phyloP scores from a whole-genome alignment of 1,140 invertebrate genomes.

The Drosophila novamexicana region DNA sequence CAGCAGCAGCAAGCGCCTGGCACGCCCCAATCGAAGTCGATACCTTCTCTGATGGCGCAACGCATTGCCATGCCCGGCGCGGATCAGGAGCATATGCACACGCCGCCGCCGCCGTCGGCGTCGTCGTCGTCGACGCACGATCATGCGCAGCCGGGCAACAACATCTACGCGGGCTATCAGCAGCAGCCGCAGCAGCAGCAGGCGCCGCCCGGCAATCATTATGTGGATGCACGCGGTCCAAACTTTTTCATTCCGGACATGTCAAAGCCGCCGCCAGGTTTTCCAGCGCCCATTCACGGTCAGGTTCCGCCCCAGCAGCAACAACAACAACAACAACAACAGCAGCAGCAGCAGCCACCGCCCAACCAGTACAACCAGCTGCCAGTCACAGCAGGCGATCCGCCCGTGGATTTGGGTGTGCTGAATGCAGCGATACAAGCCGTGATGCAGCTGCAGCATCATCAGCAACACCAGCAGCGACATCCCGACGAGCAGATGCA shows the following conservation, averaged over 20 bases:
- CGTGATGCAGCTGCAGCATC: constrained; percentile 78
- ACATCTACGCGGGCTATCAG: constrained; percentile 59
- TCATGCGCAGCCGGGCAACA: constrained; percentile 45
- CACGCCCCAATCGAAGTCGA: constrained; percentile 44
- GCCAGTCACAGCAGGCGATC: constrained; percentile 33
- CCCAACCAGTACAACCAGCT: constrained; percentile 46
- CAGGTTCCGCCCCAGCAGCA: constrained; percentile 45
- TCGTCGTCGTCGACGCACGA: constrained; percentile 38
- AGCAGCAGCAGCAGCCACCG: constrained; percentile 34
- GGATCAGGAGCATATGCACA: constrained; percentile 56
- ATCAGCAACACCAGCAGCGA: constrained; percentile 48
- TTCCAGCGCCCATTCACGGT: constrained; percentile 84
- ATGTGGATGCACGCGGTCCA: constrained; percentile 69
- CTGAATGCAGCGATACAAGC: constrained; percentile 78
- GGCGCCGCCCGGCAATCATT: constrained; percentile 49
- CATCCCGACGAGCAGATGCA: constrained; percentile 58
- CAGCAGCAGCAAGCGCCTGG: constrained; percentile 33
- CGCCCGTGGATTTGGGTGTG: constrained; percentile 66
- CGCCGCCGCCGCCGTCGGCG: constrained; percentile 45
- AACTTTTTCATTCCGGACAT: constrained; percentile 90
- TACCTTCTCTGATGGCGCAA: constrained; percentile 73
- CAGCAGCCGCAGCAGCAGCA: constrained; percentile 39
- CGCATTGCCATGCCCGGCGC: constrained; percentile 56
- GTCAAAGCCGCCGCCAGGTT: constrained; percentile 93
- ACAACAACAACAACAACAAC: constrained; percentile 28